A percentile compares a stretch with the other conserved stretches of the same genome.
phyloP scores from a whole-genome alignment of 2,113 vertebrate genomes.

The Pachycephala philippinensis region DNA sequence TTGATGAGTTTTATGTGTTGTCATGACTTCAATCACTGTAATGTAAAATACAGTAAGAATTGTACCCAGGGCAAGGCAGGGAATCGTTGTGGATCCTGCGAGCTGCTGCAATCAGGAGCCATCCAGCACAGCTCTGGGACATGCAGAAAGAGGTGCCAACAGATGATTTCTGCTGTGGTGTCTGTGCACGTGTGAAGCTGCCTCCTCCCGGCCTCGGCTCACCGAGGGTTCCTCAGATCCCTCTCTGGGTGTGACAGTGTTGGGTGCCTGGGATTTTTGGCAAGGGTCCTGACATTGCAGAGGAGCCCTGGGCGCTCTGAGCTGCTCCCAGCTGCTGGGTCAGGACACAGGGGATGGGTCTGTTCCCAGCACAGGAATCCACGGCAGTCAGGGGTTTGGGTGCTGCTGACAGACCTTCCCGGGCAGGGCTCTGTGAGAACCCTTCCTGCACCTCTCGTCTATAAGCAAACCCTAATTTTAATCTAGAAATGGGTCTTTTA shows the following conservation, averaged over 20 bases:
- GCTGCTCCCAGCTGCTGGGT: neutral
- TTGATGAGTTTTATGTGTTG: neutral
- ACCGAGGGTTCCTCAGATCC: neutral
- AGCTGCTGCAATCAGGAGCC: neutral
- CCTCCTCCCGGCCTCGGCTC: neutral
- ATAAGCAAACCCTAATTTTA: neutral
- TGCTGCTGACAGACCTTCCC: neutral
- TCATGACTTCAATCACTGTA: neutral
- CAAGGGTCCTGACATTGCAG: fast-evolving
- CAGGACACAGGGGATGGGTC: neutral
- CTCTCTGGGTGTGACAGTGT: fast-evolving
- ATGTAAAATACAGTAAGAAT: fast-evolving
- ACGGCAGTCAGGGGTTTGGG: fast-evolving
- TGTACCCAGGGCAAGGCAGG: fast-evolving
- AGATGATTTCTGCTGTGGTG: fast-evolving
- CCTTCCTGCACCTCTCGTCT: neutral
- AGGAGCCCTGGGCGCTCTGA: neutral
- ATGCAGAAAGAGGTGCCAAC: neutral
- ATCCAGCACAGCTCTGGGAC: too few relatives aligned
- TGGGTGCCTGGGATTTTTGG: neutral
- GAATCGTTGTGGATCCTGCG: neutral
- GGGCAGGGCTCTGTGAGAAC: neutral
- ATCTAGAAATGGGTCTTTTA: neutral
- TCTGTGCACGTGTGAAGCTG: neutral
- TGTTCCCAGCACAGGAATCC: neutral